Evolutionary conservation across 2,888 invertebrate species (phyloP), one percentile per base, ranked within the genome.

Genomic region (Microctonus brassicae): DNA sequence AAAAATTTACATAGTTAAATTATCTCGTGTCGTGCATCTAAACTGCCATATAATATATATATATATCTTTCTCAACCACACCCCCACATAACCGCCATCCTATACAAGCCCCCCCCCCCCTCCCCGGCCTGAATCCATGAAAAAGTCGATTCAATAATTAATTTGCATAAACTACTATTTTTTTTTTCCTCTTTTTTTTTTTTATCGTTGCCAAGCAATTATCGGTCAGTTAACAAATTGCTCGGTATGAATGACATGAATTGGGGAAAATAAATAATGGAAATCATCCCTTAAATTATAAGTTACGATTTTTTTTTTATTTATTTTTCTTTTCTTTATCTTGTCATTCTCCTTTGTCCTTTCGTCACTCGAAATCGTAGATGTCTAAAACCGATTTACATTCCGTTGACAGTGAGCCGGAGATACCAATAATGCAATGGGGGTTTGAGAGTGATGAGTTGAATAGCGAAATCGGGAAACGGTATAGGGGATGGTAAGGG

Each of bases 151-250:
- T 74, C 67, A 74, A 76, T 74, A 73, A 72, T 74, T 72, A 74
- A 76, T 76, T 58, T 67, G 22, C 67, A 47, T 58, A 34, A 39
- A 57, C 60, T 22, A 42, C 69, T 53, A 58, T 58, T 29, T 5
- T 29, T 29, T 29, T 29, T 5, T 29, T 29, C 7, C 3, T 29
- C 7, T 5, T 29, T 29, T 29, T 29, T 29, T 29, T 29, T 5
- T 29, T 58, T 82, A 83, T 81, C 81, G 84, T 85, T 82, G 84
- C 83, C 82, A 83, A 77, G 83, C 81, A 82, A 84, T 85, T 81
- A 81, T 76, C 67, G 33, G 7, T 29, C 58, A 10, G 13, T 61
- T 33, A 29, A 61, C 3, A 61, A 36, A 61, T 63, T 24, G 4
- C 11, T 29, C 22, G 10, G 20, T 42, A 64, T 13, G 11, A 52